A percentile compares a stretch with the other conserved stretches of the same genome.
phyloP scores from a whole-genome alignment of 2,113 vertebrate species.

The Ancistrus triradiatus region DNA sequence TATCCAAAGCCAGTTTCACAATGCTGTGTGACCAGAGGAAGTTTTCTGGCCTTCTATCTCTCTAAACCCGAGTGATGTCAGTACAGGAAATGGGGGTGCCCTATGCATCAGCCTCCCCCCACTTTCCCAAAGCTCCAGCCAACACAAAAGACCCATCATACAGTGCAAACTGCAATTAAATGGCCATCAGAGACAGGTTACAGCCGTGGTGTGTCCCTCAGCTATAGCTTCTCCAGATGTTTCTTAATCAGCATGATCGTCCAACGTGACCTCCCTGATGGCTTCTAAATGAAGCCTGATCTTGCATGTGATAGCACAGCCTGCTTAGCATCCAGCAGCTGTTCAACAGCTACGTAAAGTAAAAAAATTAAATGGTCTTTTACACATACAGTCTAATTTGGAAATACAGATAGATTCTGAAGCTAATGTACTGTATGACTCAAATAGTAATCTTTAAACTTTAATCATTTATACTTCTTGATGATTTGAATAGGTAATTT shows the following conservation, averaged over 20 bases:
- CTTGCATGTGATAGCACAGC: neutral
- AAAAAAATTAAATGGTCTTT: too few relatives aligned
- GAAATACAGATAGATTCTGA: too few relatives aligned
- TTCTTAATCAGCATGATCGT: constrained; percentile 28
- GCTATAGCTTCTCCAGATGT: constrained; percentile 37
- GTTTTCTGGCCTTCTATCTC: neutral
- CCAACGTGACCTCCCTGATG: constrained; percentile 29
- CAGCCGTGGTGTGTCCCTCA: neutral
- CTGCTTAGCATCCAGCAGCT: neutral
- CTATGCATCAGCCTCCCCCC: neutral
- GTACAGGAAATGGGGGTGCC: constrained; percentile 34
- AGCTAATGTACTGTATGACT: too few relatives aligned
- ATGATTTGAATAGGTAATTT: too few relatives aligned
- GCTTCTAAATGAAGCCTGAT: constrained; percentile 29
- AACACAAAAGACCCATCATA: constrained; percentile 24
- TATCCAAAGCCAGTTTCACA: constrained; percentile 2
- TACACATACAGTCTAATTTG: too few relatives aligned
- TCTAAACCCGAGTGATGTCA: constrained; percentile 21
- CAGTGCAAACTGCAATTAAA: constrained; percentile 43
- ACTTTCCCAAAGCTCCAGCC: constrained; percentile 20
- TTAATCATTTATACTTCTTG: too few relatives aligned
- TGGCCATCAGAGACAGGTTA: constrained; percentile 26
- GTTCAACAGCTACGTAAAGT: neutral
- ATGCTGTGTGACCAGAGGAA: neutral
- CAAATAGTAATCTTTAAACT: too few relatives aligned